phyloP scores from a whole-genome alignment of 35 echinoderm and acorn worm genomes.

The Diadema setosum region DNA sequence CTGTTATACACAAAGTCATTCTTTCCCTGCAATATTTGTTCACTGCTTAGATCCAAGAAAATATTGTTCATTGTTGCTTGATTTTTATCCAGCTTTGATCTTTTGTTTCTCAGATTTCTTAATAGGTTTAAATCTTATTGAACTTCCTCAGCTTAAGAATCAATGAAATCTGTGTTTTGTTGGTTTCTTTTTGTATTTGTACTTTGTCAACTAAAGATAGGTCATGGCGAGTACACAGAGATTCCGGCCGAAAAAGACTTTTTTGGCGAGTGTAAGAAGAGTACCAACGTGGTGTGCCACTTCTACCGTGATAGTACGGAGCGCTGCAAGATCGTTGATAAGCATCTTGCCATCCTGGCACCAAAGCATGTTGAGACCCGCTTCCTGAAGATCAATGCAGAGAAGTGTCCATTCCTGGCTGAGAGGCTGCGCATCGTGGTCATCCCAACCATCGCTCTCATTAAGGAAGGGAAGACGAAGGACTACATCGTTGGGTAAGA shows the following conservation, averaged over 20 bases:
- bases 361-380: constrained; percentile 92
- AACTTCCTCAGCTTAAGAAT: too few species aligned
- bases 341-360: constrained; percentile 64
- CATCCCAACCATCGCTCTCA: constrained; percentile 85
- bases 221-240: constrained; percentile 81
- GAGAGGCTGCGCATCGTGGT: constrained; percentile 75
- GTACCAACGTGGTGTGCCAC: constrained; percentile 82
- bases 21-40: too few species aligned
- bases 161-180: too few species aligned
- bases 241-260: constrained; percentile 93
- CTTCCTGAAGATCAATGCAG: constrained; percentile 95
- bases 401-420: constrained; percentile 89
- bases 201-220: neutral
- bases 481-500: constrained; percentile 97
- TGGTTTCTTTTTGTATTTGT: too few species aligned
- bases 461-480: constrained; percentile 79
- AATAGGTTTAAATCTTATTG: too few species aligned
- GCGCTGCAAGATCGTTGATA: constrained; percentile 92
- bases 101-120: too few species aligned
- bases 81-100: too few species aligned
- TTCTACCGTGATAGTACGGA: constrained; percentile 92
- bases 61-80: too few species aligned
- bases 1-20: too few species aligned
- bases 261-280: constrained; percentile 95
- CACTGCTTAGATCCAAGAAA: too few species aligned